Evolutionary conservation across 2,113 vertebrate genomes (phyloP), one percentile per base, ranked within the genome.

Genomic region (Marmota flaviventris): DNA sequence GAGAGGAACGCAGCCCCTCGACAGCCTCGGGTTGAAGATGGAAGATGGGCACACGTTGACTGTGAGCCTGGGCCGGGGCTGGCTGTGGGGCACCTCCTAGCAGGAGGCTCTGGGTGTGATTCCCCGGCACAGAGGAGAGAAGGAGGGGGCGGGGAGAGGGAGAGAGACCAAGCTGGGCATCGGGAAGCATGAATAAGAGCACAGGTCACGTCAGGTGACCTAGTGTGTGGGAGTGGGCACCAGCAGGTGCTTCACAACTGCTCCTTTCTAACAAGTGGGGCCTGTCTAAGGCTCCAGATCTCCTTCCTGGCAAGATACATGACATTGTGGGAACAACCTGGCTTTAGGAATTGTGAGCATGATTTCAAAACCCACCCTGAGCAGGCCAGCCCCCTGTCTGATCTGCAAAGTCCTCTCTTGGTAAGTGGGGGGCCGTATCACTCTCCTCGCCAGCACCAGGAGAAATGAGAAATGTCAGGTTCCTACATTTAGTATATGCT

Each of bases 211-310:
- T 39, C 12, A 39, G 56, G 72, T 17, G 29, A 1, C 39, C 24
- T 58, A 10, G 86, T 7, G 0, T n/a, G 51, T 63, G 58, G 51
- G 42, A 53, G 32, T 10, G 37, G 65, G 37, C 17, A 2, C 0
- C 22, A 20, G 37, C 48, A 17, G 61, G 39, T 24, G 37, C n/a
- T 39, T 90, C 14, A 2, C 17, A 51, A 4, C 0, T 14, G 73
- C 39, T 56, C 8, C 45, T 69, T 63, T 77, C 67, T 42, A 25
- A 34, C 10, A 56, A 39, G 34, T 29, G 18, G 67, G n/a, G 22
- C 18, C 2, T 0, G 0, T 18, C 29, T 22, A 39, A 34, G 24
- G 18, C 39, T 72, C 12, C 18, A 29, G 5, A 8, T 63, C 1
- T 37, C 9, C n/a, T 39, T 16, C 39, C 45, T 65, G 4, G 9